Base-by-base conservation (phyloP, 64 coral and sea anemone genomes). In the Stichodactyla mertensii region DNA sequence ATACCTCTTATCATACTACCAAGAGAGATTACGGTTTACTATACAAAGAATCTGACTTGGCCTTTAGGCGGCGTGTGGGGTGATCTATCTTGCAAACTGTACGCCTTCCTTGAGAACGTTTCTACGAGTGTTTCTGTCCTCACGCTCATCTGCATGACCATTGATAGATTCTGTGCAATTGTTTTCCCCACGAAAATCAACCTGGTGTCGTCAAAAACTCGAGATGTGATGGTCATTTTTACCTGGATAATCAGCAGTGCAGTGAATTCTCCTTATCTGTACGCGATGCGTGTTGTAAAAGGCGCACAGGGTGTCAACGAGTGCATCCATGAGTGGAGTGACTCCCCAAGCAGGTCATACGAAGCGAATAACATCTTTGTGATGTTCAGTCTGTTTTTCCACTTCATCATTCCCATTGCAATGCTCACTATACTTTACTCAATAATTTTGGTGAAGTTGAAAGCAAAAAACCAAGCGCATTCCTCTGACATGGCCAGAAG, bases 171-270 rank as follows among this genome's bases (percentile, higher is more conserved):
- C 53, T 52, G 15, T 52, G 78, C 78, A 5, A 81, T 81, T 19
- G 78, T 81, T 7, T 81, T 53, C 78, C 78, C 78, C 52, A 53
- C 19, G 15, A 81, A 81, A 14, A 55, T 55, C 78, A 16, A 81
- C 7, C 18, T 81, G 26, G 5, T 74, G 27, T 74, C 69, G n/a
- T 4, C 69, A 27, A 74, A 9, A 74, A 74, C 69, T 31, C 69
- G 69, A 27, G 10, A 74, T 13, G 27, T 74, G 5, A 74, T 74
- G 69, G 24, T 74, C 0, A 26, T 74, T 31, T 74, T 23, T 11
- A 74, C 69, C 1, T 74, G 69, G 69, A 23, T 31, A 28, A 74
- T 74, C 9, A 23, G 8, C 12, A 74, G 69, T 11, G 69, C 24
- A 31, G 69, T 74, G 12, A 74, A 74, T 23, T 74, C 69, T 74